phyloP scores from a whole-genome alignment of 2,113 vertebrate genomes.

The Lepidothrix coronata region DNA sequence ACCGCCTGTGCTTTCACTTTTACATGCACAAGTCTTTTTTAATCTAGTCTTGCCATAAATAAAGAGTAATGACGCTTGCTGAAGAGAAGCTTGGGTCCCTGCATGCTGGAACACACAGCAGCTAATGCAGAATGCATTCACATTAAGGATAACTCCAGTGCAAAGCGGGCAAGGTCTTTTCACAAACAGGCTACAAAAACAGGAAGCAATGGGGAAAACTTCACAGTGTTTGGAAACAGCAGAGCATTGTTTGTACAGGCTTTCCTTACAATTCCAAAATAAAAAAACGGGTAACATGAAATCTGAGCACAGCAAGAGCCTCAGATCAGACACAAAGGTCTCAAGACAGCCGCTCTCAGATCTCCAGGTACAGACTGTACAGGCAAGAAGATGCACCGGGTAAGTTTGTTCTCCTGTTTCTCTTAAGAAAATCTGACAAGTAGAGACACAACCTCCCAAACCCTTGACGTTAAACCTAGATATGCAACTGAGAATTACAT shows the following conservation, averaged over 20 bases:
- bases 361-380: slow-evolving; percentile 6
- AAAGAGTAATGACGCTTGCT: not conserved
- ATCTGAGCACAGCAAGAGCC: slow-evolving; percentile 5
- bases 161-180: slow-evolving; percentile 6
- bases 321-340: slow-evolving; percentile 24
- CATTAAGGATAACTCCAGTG: not conserved
- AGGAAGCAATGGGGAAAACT: slow-evolving; percentile 56
- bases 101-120: not conserved
- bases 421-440: not conserved
- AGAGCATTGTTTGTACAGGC: slow-evolving; percentile 26
- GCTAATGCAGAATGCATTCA: not conserved
- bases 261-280: slow-evolving; percentile 8
- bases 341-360: slow-evolving; percentile 1
- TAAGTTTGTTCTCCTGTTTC: not conserved
- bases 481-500: not conserved
- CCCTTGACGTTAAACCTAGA: not conserved
- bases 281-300: not conserved
- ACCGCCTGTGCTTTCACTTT: slow-evolving; percentile 41
- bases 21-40: not conserved
- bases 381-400: not conserved
- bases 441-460: not conserved
- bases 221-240: slow-evolving; percentile 47
- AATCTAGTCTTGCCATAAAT: slow-evolving; percentile 9
- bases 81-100: not conserved
- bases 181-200: slow-evolving; percentile 27